phyloP scores from a whole-genome alignment of 2,113 vertebrate genomes.

The Pardalotus punctatus region DNA sequence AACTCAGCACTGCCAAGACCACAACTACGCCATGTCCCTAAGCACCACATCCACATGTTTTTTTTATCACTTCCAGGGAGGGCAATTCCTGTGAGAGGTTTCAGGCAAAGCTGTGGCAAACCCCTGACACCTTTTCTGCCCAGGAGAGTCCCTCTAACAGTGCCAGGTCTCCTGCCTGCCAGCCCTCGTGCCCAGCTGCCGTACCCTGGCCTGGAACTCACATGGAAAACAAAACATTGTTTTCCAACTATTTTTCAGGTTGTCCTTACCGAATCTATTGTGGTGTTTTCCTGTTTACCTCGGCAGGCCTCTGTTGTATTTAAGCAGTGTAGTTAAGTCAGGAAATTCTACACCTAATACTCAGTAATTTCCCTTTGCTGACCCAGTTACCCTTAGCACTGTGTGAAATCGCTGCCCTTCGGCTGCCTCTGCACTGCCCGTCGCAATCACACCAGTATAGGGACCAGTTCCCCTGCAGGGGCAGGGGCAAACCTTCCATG shows the following conservation, averaged over 20 bases:
- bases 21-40: background rate
- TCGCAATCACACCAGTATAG: rapidly evolving
- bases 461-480: background rate
- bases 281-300: constrained; percentile 48
- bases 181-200: rapidly evolving
- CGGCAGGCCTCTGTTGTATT: background rate
- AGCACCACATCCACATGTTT: background rate
- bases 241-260: background rate
- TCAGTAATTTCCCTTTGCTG: background rate
- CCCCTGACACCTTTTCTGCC: background rate
- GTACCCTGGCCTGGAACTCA: background rate
- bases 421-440: background rate
- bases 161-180: background rate
- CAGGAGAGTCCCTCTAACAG: background rate
- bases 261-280: background rate
- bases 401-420: background rate
- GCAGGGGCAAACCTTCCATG: background rate
- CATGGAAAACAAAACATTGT: background rate
- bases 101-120: background rate
- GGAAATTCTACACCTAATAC: constrained; percentile 5
- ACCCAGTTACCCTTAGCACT: background rate
- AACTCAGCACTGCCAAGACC: background rate
- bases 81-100: background rate
- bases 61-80: background rate
- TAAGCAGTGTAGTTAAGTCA: background rate